These are phyloP conservation scores for Bimastos eiseni DNA, from an alignment of 2,888 invertebrate genomes.

Conservation along the genomic window DNA sequence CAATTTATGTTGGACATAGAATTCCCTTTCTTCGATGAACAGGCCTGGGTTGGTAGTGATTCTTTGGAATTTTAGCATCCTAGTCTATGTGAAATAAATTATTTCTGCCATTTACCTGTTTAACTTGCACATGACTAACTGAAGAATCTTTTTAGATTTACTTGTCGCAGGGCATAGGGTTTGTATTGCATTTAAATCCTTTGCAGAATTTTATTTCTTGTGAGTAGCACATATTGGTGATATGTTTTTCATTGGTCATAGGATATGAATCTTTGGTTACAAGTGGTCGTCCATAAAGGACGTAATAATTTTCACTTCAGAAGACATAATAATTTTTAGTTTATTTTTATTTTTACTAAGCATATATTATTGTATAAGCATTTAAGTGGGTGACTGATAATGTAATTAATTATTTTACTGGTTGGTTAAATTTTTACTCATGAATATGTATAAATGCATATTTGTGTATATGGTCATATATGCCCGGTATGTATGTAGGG, in stretches of 20 bases:
- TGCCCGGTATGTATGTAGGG: not conserved
- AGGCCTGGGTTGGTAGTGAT: not conserved
- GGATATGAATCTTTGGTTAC: not conserved
- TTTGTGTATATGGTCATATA: not conserved
- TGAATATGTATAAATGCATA: not conserved
- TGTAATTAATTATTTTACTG: not conserved
- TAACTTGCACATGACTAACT: not conserved
- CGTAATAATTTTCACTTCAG: not conserved
- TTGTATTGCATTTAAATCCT: not conserved
- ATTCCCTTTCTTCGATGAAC: not conserved
- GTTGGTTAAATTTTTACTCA: slow-evolving; percentile 13
- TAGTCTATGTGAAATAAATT: not conserved
- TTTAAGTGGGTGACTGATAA: not conserved
- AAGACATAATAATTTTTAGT: no score
- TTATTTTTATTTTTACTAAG: no score
- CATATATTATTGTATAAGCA: no score
- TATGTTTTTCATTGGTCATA: not conserved
- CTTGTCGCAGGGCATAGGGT: not conserved
- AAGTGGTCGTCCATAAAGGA: no score
- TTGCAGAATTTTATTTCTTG: not conserved
- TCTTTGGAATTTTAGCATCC: not conserved
- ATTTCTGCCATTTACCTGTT: not conserved
- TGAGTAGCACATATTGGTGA: not conserved
- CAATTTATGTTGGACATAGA: not conserved
- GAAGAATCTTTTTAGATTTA: not conserved